phyloP scores from a whole-genome alignment of 2,797 vertebrate genomes.

The Decapterus maruadsi region DNA sequence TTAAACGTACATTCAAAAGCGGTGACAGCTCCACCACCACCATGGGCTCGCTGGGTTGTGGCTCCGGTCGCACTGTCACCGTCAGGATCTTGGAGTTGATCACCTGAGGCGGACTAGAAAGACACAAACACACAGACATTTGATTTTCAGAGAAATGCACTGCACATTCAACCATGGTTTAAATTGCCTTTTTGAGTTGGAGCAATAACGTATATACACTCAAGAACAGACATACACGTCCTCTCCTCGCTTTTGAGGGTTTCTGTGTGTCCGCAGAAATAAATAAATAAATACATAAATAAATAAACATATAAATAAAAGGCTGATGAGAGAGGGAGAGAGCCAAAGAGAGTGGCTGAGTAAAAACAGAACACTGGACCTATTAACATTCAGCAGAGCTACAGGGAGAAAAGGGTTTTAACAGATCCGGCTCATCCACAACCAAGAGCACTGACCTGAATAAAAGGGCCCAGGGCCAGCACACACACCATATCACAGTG shows the following conservation, averaged over 20 bases:
- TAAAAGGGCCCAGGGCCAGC: slow-evolving; percentile 62
- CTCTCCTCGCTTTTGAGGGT: not conserved
- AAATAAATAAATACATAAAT: not conserved
- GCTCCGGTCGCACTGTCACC: slow-evolving; percentile 94
- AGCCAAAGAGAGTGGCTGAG: slow-evolving; percentile 15
- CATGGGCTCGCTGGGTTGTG: slow-evolving; percentile 92
- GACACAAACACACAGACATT: slow-evolving; percentile 19
- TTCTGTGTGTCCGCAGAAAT: slow-evolving; percentile 29
- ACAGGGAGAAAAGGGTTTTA: slow-evolving; percentile 54
- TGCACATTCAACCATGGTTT: slow-evolving; percentile 6
- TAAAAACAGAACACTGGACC: slow-evolving; percentile 59
- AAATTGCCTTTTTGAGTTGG: not conserved
- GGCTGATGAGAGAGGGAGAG: slow-evolving; percentile 54
- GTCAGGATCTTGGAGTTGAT: slow-evolving; percentile 96
- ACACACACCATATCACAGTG: slow-evolving; percentile 58
- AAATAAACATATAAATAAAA: slow-evolving; percentile 23
- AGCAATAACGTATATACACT: not conserved
- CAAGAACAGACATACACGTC: not conserved
- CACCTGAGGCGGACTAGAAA: slow-evolving; percentile 88
- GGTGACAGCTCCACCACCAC: slow-evolving; percentile 95
- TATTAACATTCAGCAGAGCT: slow-evolving; percentile 77
- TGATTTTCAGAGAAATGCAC: not conserved
- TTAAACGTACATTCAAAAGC: slow-evolving; percentile 88
- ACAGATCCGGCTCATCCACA: slow-evolving; percentile 71
- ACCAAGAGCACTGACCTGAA: slow-evolving; percentile 80